Evolutionary conservation across 2,113 vertebrate species (phyloP).

Genomic region (Spilogale gracilis): DNA sequence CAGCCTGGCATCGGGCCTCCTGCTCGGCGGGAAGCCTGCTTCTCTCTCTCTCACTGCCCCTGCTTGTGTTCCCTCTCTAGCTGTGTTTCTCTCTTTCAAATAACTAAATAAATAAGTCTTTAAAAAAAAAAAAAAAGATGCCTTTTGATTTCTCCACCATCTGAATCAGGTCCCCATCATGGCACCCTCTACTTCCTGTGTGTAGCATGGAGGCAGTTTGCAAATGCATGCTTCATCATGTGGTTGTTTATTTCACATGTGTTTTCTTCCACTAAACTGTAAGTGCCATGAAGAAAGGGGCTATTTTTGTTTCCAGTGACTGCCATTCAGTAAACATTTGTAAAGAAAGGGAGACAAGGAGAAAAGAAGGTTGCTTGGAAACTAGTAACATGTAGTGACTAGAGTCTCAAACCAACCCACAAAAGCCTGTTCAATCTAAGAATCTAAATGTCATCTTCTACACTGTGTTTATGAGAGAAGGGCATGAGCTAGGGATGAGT

Average conservation of each 20-base stretch:
- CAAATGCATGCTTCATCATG: not conserved
- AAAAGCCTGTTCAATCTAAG: not conserved
- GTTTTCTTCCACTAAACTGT: not conserved
- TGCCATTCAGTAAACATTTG: not conserved
- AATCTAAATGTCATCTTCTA: not conserved
- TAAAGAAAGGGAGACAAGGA: not conserved
- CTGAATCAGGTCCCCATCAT: not conserved
- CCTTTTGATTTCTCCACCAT: not conserved
- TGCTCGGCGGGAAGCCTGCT: too few species aligned
- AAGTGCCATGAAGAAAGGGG: not conserved
- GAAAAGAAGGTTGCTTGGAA: not conserved
- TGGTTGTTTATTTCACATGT: not conserved
- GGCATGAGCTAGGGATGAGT: not conserved
- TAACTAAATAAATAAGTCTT: too few species aligned
- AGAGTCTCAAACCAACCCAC: not conserved
- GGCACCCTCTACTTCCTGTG: not conserved
- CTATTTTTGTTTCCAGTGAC: not conserved
- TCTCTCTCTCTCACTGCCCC: too few species aligned
- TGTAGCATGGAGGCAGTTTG: not conserved
- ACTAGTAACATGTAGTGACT: not conserved
- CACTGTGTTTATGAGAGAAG: not conserved
- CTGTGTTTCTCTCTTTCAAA: too few species aligned
- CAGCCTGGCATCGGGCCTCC: too few species aligned
- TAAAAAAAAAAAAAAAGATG: too few species aligned
- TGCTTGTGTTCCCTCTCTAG: too few species aligned